phyloP scores from a whole-genome alignment of 2,888 invertebrate genomes.

The Melanchra persicariae region DNA sequence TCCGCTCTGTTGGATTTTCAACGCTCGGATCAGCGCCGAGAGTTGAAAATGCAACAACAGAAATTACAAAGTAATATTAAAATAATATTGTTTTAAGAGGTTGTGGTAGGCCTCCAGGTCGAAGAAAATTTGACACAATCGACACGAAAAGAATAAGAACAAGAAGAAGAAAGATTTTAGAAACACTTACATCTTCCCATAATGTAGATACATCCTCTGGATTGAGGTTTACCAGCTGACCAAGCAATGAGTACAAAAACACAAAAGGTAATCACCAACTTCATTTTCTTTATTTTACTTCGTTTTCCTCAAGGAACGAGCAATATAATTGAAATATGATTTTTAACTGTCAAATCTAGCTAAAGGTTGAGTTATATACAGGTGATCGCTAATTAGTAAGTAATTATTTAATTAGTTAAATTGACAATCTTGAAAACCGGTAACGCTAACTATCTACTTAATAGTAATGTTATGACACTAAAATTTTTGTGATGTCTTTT shows the following conservation, averaged over 20 bases:
- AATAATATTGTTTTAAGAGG: too few species aligned
- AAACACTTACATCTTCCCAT: not conserved
- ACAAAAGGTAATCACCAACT: not conserved
- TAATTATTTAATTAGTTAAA: not conserved
- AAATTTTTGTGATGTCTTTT: too few species aligned
- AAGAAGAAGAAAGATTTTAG: not conserved
- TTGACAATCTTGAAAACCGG: conserved; percentile 2
- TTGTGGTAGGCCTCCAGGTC: too few species aligned
- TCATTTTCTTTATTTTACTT: not conserved
- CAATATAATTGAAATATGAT: conserved; percentile 3
- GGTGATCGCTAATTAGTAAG: not conserved
- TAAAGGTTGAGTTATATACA: conserved; percentile 26
- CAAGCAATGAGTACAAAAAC: not conserved
- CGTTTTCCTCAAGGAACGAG: not conserved
- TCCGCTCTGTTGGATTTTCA: too few species aligned
- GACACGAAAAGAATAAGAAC: too few species aligned
- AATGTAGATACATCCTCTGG: not conserved
- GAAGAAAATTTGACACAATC: too few species aligned
- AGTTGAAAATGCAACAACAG: too few species aligned
- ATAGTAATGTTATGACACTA: not conserved
- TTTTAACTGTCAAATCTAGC: conserved; percentile 13
- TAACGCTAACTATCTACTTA: not conserved
- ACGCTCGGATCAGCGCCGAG: too few species aligned
- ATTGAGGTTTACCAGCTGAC: not conserved
- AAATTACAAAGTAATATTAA: too few species aligned